These are phyloP conservation scores for Adelphocoris suturalis DNA, from an alignment of 2,888 invertebrate genomes.

Conservation along the genomic window DNA sequence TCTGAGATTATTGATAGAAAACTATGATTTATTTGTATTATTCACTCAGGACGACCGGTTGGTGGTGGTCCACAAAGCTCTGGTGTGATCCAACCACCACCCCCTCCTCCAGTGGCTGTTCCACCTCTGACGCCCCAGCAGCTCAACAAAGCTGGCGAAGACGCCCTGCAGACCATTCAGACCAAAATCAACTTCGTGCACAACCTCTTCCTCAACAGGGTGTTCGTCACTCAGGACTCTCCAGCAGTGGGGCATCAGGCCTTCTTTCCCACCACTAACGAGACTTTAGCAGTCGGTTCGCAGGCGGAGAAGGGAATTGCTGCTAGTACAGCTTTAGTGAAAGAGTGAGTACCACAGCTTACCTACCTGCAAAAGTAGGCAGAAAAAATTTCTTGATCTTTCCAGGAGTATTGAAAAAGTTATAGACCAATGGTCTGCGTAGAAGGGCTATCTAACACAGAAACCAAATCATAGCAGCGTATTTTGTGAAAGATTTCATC, in stretches of 20 bases:
- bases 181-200: constrained; percentile 76
- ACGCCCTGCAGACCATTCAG: constrained; percentile 77
- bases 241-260: constrained; percentile 78
- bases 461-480: no score
- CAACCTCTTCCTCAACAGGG: constrained; percentile 76
- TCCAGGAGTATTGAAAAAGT: no score
- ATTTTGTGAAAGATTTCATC: no score
- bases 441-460: no score
- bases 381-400: no score
- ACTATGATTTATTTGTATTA: not conserved
- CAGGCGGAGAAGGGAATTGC: constrained; percentile 78
- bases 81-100: constrained; percentile 78
- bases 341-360: constrained; percentile 77
- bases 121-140: constrained; percentile 78
- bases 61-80: constrained; percentile 73
- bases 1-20: no score
- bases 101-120: constrained; percentile 78
- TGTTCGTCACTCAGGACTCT: constrained; percentile 77
- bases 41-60: constrained; percentile 48
- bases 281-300: constrained; percentile 78
- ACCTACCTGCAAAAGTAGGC: no score
- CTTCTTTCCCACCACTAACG: constrained; percentile 78
- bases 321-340: constrained; percentile 78
- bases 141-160: constrained; percentile 77
- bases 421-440: no score